phyloP scores from a whole-genome alignment of 2,113 vertebrate species.

The Arenaria interpres region DNA sequence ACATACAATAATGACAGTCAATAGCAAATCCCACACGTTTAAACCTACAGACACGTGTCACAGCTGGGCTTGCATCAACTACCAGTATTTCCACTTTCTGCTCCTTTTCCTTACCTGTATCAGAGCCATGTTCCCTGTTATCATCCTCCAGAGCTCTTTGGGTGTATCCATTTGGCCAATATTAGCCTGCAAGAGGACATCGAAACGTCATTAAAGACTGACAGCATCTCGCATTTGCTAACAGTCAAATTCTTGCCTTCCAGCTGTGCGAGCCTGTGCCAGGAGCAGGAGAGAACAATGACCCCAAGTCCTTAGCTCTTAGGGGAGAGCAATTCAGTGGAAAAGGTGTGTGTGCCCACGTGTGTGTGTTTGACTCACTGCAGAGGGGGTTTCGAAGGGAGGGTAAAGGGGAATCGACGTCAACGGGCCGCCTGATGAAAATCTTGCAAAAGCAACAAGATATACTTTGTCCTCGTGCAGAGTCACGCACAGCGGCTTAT shows the following conservation, averaged over 20 bases:
- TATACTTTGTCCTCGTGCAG: not conserved
- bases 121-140: constrained; percentile 95
- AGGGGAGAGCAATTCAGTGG: accelerated
- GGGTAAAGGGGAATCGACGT: not conserved
- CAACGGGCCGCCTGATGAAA: accelerated
- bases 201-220: not conserved
- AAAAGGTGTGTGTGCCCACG: accelerated
- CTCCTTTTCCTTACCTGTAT: constrained; percentile 84
- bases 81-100: not conserved
- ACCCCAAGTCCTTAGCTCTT: not conserved
- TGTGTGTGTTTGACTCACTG: accelerated
- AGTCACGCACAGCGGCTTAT: not conserved
- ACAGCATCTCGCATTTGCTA: not conserved
- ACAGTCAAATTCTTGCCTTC: not conserved
- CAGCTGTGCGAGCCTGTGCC: not conserved
- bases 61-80: not conserved
- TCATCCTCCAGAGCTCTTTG: constrained; percentile 97
- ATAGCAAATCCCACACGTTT: not conserved
- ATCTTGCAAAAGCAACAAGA: not conserved
- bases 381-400: not conserved
- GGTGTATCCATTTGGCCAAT: constrained; percentile 97
- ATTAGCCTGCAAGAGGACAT: constrained; percentile 83
- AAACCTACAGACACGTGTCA: not conserved
- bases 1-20: not conserved
- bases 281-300: not conserved